phyloP scores from a whole-genome alignment of 2,797 vertebrate species.

The Poliocrania exsul region DNA sequence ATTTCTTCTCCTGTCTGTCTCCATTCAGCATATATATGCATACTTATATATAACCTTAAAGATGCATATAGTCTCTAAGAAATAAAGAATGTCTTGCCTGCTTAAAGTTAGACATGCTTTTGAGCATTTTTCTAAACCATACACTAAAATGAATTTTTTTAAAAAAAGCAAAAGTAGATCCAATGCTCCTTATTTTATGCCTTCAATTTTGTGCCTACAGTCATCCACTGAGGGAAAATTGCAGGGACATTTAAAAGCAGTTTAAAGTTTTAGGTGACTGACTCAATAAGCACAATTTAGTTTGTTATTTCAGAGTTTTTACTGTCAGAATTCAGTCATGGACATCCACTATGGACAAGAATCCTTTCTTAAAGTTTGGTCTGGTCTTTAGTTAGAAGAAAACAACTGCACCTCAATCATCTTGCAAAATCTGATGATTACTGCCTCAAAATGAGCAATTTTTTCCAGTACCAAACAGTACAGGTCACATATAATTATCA shows the following conservation, averaged over 20 bases:
- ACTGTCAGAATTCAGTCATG: not conserved
- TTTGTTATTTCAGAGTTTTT: not conserved
- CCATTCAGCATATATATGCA: not conserved
- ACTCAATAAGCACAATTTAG: not conserved
- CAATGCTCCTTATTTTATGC: not conserved
- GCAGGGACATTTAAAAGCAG: not conserved
- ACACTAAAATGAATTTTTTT: not conserved
- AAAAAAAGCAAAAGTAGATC: not conserved
- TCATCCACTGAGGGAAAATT: not conserved
- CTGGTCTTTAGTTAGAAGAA: not conserved
- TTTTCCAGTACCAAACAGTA: not conserved
- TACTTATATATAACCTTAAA: not conserved
- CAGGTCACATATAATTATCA: not conserved
- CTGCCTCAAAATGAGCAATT: not conserved
- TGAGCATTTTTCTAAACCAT: not conserved
- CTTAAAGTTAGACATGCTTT: not conserved
- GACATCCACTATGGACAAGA: not conserved
- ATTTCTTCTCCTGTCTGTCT: not conserved
- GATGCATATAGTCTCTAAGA: not conserved
- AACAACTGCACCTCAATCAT: not conserved
- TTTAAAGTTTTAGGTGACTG: not conserved
- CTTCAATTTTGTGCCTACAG: not conserved
- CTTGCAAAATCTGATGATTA: not conserved
- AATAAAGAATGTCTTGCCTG: not conserved
- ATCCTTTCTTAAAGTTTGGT: not conserved